phyloP scores from a whole-genome alignment of 2,888 invertebrate genomes.

The Pecten maximus region DNA sequence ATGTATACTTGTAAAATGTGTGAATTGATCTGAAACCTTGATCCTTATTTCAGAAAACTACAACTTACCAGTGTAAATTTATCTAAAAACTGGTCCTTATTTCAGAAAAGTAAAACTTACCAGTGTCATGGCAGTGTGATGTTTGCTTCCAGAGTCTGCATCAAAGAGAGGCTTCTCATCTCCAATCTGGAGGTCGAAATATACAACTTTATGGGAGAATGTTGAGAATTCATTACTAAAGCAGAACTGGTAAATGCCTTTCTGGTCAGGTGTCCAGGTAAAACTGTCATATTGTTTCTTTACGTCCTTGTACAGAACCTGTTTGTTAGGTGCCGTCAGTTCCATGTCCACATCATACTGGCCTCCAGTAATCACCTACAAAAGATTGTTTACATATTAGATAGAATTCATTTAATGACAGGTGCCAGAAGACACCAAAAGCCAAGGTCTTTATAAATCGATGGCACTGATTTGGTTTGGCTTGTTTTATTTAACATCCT shows the following conservation, averaged over 20 bases:
- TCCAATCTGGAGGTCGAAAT: slow-evolving; percentile 98
- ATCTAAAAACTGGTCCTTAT: no score
- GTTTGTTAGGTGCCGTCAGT: slow-evolving; percentile 92
- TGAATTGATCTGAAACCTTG: no score
- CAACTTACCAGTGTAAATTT: no score
- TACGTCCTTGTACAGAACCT: slow-evolving; percentile 94
- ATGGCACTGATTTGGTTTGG: no score
- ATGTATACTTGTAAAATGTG: no score
- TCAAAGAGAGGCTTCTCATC: slow-evolving; percentile 90
- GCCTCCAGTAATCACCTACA: slow-evolving; percentile 98
- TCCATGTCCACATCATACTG: slow-evolving; percentile 98
- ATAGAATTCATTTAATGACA: no score
- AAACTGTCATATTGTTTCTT: slow-evolving; percentile 98
- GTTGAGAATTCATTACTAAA: slow-evolving; percentile 99
- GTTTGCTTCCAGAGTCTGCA: slow-evolving; percentile 60
- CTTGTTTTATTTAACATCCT: no score
- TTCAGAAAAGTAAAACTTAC: no score
- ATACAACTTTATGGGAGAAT: slow-evolving; percentile 98
- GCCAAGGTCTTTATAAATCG: no score
- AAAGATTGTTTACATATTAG: no score
- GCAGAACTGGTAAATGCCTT: slow-evolving; percentile 84
- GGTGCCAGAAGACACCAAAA: no score
- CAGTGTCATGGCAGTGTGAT: slow-evolving; percentile 92
- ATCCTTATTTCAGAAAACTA: no score
- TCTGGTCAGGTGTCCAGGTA: slow-evolving; percentile 83